Evolutionary conservation across 2,113 vertebrate genomes (phyloP), one percentile per base, ranked within the genome.

Genomic region (Psettodes erumei): DNA sequence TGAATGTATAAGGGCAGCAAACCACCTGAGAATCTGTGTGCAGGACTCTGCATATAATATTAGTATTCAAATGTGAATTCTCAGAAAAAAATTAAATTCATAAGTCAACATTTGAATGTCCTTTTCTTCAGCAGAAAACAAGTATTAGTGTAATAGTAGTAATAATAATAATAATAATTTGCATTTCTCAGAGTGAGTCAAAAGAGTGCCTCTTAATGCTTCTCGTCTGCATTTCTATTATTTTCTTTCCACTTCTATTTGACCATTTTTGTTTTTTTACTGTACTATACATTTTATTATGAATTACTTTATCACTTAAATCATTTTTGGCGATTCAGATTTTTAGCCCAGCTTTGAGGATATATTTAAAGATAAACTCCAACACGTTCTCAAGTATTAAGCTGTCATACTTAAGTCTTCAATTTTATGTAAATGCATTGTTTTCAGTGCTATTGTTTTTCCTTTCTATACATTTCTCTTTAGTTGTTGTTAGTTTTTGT

Each of bases 1-100:
- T 65, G 51, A 72, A 48, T 35, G 21, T 60, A 19, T 71, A 10
- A 35, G 38, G 63, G 50, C 59, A 77, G 59, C 43, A 67, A 73
- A 62, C 48, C 71, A 79, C 76, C 80, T 83, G 76, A 80, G 68
- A 75, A 62, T 53, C 1, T 62, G 45, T 77, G 33, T 50, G 37
- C 30, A n/a, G 12, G 32, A 35, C 67, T 79, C 16, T 67, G 30
- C 33, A 53, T 30, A 56, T 47, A 21, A 68, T 30, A 7, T 63
- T 47, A 2, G 12, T 18, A 40, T 43, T 69, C 4, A 30, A 19
- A 5, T 53, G 45, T 54, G 64, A 82, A 67, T 37, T 69, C 35
- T 64, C 70, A 70, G 47, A 43, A 13, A 40, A 16, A 23, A 62
- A 40, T n/a, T 45, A 15, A 40, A 60, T 40, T 38, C 13, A 3